Conservation (phyloP, 2,888 invertebrate species). For the Drosophila antonietae region DNA sequence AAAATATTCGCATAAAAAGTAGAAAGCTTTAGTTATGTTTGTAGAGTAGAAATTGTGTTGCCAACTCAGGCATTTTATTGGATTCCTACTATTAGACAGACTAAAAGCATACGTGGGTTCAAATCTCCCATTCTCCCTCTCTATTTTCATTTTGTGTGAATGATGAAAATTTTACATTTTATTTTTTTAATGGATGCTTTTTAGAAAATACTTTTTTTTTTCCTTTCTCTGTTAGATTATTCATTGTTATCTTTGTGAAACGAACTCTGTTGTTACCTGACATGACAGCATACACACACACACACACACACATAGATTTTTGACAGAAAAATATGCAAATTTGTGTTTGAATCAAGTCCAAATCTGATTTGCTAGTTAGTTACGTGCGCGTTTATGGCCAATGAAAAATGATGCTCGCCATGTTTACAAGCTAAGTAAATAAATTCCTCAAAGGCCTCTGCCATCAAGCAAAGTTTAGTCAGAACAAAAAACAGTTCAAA, state of each 20-base stretch:
- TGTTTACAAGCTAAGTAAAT: conserved; percentile 48
- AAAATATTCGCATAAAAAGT: neutral
- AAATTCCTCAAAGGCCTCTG: conserved; percentile 11
- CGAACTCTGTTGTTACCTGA: conserved; percentile 2
- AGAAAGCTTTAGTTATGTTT: neutral
- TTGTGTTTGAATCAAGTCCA: conserved; percentile 6
- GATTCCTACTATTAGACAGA: neutral
- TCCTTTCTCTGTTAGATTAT: neutral
- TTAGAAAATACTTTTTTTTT: neutral
- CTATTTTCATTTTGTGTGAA: neutral
- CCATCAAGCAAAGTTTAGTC: neutral
- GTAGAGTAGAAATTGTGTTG: neutral
- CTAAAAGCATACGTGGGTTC: neutral
- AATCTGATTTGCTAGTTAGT: conserved; percentile 27
- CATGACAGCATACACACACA: neutral
- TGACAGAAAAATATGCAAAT: conserved; percentile 14
- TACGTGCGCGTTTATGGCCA: conserved; percentile 13
- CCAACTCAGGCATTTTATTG: neutral
- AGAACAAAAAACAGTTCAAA: conserved; percentile 48
- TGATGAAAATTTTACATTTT: neutral
- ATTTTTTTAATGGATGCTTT: neutral
- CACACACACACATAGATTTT: neutral
- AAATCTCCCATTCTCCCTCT: neutral
- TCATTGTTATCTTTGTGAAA: neutral
- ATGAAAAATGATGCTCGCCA: conserved; percentile 44